Evolutionary conservation across 2,113 vertebrate species (phyloP), one percentile per base, ranked within the genome.

Genomic region (Serinus canaria): DNA sequence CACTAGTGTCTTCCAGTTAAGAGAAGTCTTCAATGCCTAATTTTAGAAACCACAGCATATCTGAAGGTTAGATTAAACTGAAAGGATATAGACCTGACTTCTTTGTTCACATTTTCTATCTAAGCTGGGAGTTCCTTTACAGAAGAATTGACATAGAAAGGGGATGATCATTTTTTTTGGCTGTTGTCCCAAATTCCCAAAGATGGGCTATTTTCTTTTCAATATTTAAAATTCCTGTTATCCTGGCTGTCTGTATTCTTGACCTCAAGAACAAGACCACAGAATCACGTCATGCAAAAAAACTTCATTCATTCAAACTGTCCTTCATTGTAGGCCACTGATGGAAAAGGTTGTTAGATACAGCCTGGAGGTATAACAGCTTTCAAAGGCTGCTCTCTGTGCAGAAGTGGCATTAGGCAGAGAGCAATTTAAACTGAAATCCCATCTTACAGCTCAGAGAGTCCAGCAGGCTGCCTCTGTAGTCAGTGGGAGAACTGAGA

Each of bases 271-370:
- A 23, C 8, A 76, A 50, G 73, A 19, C 22, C 46, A 13, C 0
- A 0, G 23, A 49, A 58, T 28, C 22, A 19, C 0, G 1, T 69
- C 0, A 5, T 15, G 50, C 31, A 46, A 74, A 92, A 94, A 70
- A 50, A 9, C 20, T 66, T n/a, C 0, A 0, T 66, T n/a, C 0
- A 0, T 50, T 90, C 46, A 53, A 53, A 46, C 28, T 83, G 76
- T 39, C 72, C 31, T 73, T 87, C 1, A 0, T 41, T 85, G 7
- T 7, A 44, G 75, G n/a, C 33, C 22, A 22, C 35, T 86, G 55
- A n/a, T 59, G 14, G 68, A 52, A 76, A 86, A 81, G 25, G 68
- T 41, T 58, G 68, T 44, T 77, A 53, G 46, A 66, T 67, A 20
- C 14, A 91, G 53, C 75, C 78, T 79, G 67, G 59, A 85, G 89